These are phyloP conservation scores for Pollenia amentaria DNA, from an alignment of 2,888 invertebrate species.

Conservation along the genomic window DNA sequence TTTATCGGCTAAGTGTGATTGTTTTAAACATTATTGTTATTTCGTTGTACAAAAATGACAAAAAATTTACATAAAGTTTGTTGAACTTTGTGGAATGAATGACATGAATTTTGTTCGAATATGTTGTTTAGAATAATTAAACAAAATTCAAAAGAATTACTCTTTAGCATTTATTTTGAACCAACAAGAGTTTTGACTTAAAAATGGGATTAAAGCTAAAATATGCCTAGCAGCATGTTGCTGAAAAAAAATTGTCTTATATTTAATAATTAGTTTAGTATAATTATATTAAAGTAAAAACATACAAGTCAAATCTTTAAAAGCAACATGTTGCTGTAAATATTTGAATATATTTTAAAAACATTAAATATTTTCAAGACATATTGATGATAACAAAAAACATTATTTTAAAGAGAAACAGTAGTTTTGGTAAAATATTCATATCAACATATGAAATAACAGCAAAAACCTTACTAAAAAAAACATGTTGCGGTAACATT, in stretches of 20 bases:
- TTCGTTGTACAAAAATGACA: background rate
- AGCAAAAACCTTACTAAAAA: no score
- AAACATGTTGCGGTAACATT: no score
- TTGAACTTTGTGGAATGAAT: conserved; percentile 63
- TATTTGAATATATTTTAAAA: no score
- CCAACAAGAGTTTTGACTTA: background rate
- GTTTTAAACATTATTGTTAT: conserved; percentile 21
- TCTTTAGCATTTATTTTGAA: background rate
- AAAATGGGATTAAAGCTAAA: background rate
- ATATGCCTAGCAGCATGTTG: conserved; percentile 1
- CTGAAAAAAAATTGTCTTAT: background rate
- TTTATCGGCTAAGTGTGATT: conserved; percentile 3
- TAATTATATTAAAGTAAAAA: no score
- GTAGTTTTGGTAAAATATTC: no score
- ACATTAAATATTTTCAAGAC: no score
- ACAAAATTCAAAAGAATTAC: background rate
- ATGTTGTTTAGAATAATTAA: conserved; percentile 46
- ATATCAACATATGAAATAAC: no score
- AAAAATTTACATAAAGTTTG: conserved; percentile 66
- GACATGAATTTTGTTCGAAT: conserved; percentile 32
- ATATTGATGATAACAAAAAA: no score
- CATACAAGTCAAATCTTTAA: no score
- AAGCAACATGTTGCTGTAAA: background rate
- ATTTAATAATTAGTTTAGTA: no score
- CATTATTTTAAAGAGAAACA: no score